phyloP scores from a whole-genome alignment of 2,113 vertebrate species.

The Chionodraco myersi region DNA sequence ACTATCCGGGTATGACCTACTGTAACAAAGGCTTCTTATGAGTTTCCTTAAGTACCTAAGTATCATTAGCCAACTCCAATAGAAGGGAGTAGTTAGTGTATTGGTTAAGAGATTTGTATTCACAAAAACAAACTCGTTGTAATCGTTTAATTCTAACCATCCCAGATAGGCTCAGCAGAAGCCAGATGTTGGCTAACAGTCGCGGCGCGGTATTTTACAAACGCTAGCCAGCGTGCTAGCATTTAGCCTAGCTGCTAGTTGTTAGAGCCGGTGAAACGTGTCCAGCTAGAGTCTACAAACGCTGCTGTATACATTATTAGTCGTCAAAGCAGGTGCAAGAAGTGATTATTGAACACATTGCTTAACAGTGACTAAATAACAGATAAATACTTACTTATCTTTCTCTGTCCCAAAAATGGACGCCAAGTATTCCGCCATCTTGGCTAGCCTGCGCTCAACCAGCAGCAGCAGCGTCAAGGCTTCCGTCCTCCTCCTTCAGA shows the following conservation, averaged over 20 bases:
- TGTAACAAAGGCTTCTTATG: slow-evolving; percentile 52
- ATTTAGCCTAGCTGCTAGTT: slow-evolving; percentile 39
- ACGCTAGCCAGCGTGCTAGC: slow-evolving; percentile 36
- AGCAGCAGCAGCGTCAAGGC: not conserved
- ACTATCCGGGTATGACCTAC: not conserved
- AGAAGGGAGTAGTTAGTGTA: accelerated
- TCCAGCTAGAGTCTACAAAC: not conserved
- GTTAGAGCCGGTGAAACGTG: not conserved
- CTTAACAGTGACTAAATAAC: not conserved
- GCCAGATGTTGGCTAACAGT: slow-evolving; percentile 7
- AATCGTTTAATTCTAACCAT: not conserved
- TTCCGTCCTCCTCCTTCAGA: slow-evolving; percentile 56
- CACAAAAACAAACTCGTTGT: not conserved
- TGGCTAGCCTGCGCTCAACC: slow-evolving; percentile 55
- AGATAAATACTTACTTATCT: slow-evolving; percentile 90
- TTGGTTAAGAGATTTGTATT: not conserved
- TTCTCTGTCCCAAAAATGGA: slow-evolving; percentile 98
- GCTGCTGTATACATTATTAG: accelerated
- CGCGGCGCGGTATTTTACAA: slow-evolving; percentile 48
- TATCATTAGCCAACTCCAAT: no score
- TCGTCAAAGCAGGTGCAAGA: accelerated
- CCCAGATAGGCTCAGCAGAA: not conserved
- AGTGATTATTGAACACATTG: accelerated
- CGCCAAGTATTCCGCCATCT: slow-evolving; percentile 96
- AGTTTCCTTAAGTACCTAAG: not conserved